Evolutionary conservation across 2,888 invertebrate species (phyloP).

Genomic region (Acanthococcus lagerstroemiae): DNA sequence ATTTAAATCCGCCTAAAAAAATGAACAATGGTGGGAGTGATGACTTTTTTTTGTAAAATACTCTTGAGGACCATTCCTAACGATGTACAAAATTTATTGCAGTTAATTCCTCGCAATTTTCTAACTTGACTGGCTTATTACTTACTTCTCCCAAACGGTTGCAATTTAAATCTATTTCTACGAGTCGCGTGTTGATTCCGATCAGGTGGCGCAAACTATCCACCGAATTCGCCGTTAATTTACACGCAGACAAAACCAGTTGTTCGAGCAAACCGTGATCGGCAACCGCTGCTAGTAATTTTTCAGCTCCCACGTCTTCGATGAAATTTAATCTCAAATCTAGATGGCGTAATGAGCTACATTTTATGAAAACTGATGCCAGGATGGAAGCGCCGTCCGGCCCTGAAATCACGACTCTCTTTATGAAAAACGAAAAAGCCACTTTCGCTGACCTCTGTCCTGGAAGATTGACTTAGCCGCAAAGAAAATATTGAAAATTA

Average conservation of each 20-base stretch:
- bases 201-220: constrained; percentile 5
- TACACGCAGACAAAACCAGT: constrained; percentile 15
- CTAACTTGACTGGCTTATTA: background rate
- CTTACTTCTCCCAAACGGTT: constrained; percentile 12
- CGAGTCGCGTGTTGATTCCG: background rate
- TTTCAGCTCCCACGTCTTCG: constrained; percentile 10
- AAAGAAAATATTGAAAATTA: no score
- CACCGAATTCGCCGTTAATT: background rate
- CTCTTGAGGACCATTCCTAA: no score
- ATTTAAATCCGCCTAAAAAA: no score
- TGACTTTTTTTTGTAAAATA: no score
- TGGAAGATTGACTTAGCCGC: no score
- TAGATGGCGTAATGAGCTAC: background rate
- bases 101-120: background rate
- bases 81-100: no score
- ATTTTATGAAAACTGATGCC: background rate
- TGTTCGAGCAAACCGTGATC: background rate
- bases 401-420: background rate
- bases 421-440: background rate
- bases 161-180: constrained; percentile 9
- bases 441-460: no score
- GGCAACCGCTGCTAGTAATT: constrained; percentile 5
- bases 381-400: constrained; percentile 1
- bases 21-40: no score
- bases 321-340: constrained; percentile 26